A percentile compares a stretch with the other conserved stretches of the same genome.
Conservation (phyloP, 2,888 invertebrate genomes). For the Neoitamus cyanurus region DNA sequence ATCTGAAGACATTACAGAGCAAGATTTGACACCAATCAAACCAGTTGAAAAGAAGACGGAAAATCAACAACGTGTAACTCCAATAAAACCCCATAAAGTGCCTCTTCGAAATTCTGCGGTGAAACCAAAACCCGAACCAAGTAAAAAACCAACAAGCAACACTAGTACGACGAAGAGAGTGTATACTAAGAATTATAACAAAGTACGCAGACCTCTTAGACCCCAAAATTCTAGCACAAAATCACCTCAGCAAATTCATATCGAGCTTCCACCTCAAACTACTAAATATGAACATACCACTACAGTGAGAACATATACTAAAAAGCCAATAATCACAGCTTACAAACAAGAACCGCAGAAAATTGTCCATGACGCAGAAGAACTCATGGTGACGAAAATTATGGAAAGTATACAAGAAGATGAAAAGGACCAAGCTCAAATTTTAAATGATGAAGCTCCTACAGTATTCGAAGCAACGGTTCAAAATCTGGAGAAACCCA, state of each 20-base stretch:
- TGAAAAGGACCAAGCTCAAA: background rate
- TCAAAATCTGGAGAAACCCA: background rate
- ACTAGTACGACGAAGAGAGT: constrained; percentile 55
- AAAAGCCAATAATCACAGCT: background rate
- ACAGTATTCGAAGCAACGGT: background rate
- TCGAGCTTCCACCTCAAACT: background rate
- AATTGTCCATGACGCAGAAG: background rate
- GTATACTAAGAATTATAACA: constrained; percentile 56
- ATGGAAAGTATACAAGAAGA: background rate
- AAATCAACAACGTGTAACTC: background rate
- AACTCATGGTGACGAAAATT: background rate
- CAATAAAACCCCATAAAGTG: background rate
- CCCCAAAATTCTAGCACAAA: constrained; percentile 60
- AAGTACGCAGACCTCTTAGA: constrained; percentile 57
- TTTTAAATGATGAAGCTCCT: background rate
- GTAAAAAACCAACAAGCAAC: constrained; percentile 46
- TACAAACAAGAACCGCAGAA: background rate
- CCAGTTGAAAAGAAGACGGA: constrained; percentile 21
- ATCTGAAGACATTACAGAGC: background rate
- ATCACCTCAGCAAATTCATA: background rate
- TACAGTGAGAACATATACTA: constrained; percentile 40
- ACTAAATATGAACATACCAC: background rate
- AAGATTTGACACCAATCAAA: background rate
- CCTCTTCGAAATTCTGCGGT: background rate
- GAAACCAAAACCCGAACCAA: constrained; percentile 15